Conservation (phyloP, 2,888 invertebrate species). For the Camponotus fellah region DNA sequence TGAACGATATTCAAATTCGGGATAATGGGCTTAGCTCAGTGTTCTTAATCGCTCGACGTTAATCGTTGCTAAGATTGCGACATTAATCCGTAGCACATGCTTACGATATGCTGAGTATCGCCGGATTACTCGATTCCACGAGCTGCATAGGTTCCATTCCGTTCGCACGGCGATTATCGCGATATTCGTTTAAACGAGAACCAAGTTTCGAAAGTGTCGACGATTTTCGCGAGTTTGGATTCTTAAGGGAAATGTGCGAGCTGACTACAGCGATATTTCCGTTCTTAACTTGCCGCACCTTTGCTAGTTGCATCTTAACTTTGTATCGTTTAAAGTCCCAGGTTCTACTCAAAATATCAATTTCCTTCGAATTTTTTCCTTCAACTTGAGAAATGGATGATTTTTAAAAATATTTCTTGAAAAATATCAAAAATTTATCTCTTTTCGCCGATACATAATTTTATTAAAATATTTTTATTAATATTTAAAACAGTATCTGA, state of each 20-base stretch:
- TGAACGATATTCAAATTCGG: constrained; percentile 26
- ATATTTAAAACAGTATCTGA: too few relatives aligned
- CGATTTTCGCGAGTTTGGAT: constrained; percentile 17
- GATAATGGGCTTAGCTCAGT: constrained; percentile 16
- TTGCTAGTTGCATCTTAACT: background rate
- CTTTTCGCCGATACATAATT: too few relatives aligned
- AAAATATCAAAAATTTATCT: too few relatives aligned
- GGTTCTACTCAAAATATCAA: too few relatives aligned
- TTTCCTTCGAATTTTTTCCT: too few relatives aligned
- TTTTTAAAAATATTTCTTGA: too few relatives aligned
- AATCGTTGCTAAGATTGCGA: constrained; percentile 48
- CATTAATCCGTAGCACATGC: constrained; percentile 50
- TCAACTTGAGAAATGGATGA: too few relatives aligned
- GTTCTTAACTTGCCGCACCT: constrained; percentile 3
- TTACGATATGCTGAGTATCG: constrained; percentile 46
- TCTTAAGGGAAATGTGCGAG: constrained; percentile 18
- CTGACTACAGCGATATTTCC: constrained; percentile 3
- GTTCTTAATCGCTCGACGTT: constrained; percentile 17
- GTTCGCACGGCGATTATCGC: constrained; percentile 11
- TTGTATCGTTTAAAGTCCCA: background rate
- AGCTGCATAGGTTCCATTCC: constrained; percentile 4
- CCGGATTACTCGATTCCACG: background rate
- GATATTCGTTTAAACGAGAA: constrained; percentile 40
- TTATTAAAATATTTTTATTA: too few relatives aligned
- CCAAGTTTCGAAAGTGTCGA: constrained; percentile 34